These are phyloP conservation scores for Nephrotoma flavescens DNA, from an alignment of 2,888 invertebrate genomes.

Conservation along the genomic window DNA sequence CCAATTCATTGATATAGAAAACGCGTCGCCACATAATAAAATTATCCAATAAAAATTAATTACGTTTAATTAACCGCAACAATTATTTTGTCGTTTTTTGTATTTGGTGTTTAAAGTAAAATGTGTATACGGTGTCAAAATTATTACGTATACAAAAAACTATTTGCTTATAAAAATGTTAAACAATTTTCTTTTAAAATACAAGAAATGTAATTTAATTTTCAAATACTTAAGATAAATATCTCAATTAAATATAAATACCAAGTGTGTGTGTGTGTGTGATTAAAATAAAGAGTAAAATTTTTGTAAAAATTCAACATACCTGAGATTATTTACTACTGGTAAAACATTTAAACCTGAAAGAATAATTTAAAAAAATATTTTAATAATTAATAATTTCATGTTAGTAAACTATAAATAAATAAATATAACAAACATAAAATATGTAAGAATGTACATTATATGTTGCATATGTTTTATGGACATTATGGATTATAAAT, in stretches of 20 bases:
- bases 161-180: background rate
- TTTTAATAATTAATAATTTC: background rate
- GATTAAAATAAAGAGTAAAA: background rate
- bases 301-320: conserved; percentile 24
- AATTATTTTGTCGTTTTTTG: background rate
- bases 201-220: background rate
- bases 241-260: background rate
- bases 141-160: background rate
- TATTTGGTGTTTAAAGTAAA: background rate
- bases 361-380: conserved; percentile 24
- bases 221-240: background rate
- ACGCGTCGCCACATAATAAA: background rate
- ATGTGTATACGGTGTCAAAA: background rate
- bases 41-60: background rate
- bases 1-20: background rate
- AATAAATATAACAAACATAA: background rate
- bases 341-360: conserved; percentile 79
- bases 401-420: background rate
- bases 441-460: background rate
- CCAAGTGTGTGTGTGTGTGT: background rate
- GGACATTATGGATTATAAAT: background rate
- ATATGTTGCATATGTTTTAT: background rate
- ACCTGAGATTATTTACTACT: conserved; percentile 73
- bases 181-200: background rate
- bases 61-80: background rate